Evolutionary conservation across 2,888 invertebrate genomes (phyloP).

Genomic region (Agonopterix subpropinquella): DNA sequence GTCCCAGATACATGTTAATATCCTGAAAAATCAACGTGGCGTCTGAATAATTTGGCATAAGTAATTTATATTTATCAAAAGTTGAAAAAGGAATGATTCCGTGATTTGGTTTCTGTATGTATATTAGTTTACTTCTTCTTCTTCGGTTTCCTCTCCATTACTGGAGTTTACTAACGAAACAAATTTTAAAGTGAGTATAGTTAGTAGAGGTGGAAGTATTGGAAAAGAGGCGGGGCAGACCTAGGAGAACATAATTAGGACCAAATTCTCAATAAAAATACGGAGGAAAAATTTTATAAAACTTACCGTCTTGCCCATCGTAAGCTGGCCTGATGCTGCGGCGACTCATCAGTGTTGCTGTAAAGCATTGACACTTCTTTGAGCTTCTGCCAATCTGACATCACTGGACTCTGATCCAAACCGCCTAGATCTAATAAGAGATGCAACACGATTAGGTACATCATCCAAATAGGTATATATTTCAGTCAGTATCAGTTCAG

Average conservation of each 20-base stretch:
- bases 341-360: slow-evolving; percentile 79
- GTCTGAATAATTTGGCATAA: too few relatives aligned
- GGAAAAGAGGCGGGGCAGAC: too few relatives aligned
- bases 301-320: slow-evolving; percentile 80
- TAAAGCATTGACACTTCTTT: slow-evolving; percentile 83
- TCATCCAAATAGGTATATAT: neutral
- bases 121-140: neutral
- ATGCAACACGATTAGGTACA: neutral
- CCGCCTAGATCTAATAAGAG: slow-evolving; percentile 84
- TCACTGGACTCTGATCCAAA: slow-evolving; percentile 86
- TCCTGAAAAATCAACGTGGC: slow-evolving; percentile 48
- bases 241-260: too few relatives aligned
- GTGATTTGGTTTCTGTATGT: too few relatives aligned
- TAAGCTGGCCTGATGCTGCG: slow-evolving; percentile 86
- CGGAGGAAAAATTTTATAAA: neutral
- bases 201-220: neutral
- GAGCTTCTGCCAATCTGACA: slow-evolving; percentile 90
- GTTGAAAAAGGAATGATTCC: too few relatives aligned
- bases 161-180: too few relatives aligned
- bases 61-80: too few relatives aligned
- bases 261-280: too few relatives aligned
- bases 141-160: too few relatives aligned
- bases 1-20: slow-evolving; percentile 94
- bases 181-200: neutral
- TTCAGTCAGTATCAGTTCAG: neutral